These are phyloP conservation scores for Drosophila melanica DNA, from an alignment of 1,140 invertebrate genomes.

Conservation along the genomic window DNA sequence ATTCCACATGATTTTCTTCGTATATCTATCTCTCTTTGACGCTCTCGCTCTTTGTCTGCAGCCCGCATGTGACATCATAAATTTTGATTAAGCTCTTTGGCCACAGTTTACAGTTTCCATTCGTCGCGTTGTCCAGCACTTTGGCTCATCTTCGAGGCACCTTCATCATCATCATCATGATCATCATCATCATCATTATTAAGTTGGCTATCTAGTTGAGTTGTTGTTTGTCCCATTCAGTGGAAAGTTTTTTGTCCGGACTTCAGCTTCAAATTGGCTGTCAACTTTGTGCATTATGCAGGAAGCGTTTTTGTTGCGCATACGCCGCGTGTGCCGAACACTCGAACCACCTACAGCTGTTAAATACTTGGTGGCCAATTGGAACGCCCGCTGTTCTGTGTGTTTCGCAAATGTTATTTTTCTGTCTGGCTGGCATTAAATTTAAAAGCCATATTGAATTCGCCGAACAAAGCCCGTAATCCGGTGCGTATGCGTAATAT, in stretches of 20 bases:
- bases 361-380: conserved; percentile 24
- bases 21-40: background rate
- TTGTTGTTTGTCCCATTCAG: conserved; percentile 37
- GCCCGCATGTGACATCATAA: conserved; percentile 63
- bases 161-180: background rate
- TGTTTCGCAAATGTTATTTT: conserved; percentile 27
- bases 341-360: background rate
- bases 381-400: background rate
- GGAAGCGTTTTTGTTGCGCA: conserved; percentile 24
- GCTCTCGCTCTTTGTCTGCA: conserved; percentile 19
- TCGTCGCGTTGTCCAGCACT: background rate
- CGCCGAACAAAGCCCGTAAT: conserved; percentile 28
- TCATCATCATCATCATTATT: conserved; percentile 25
- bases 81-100: conserved; percentile 54
- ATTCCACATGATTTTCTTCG: conserved; percentile 29
- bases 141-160: background rate
- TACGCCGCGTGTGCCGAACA: conserved; percentile 21
- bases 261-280: conserved; percentile 36
- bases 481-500: conserved; percentile 55
- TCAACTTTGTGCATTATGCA: conserved; percentile 43
- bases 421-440: conserved; percentile 23
- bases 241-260: conserved; percentile 23
- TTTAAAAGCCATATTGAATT: conserved; percentile 36
- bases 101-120: conserved; percentile 48
- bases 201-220: conserved; percentile 15